Conservation (phyloP, 2,888 invertebrate species). For the Drosophila maculinotata region DNA sequence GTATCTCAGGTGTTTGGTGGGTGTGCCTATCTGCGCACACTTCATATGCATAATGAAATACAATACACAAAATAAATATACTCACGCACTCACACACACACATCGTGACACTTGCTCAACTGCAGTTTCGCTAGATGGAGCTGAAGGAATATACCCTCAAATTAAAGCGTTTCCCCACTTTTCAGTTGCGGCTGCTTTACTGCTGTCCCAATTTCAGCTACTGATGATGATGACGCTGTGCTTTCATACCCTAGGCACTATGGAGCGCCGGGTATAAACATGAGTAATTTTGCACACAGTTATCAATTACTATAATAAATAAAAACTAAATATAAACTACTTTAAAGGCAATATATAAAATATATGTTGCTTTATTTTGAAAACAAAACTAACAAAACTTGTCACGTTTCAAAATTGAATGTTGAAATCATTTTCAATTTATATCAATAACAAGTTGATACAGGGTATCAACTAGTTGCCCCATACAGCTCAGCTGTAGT, state of each 20-base stretch:
- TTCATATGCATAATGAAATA: conserved; percentile 68
- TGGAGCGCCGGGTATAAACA: background rate
- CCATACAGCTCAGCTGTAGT: no score
- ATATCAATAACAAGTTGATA: no score
- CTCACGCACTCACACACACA: conserved; percentile 25
- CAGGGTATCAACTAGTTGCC: background rate
- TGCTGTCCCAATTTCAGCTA: conserved; percentile 16
- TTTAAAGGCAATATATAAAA: no score
- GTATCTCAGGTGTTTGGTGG: conserved; percentile 15
- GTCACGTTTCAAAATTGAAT: no score
- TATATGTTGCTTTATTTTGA: background rate
- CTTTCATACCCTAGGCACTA: background rate
- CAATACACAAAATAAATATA: conserved; percentile 23
- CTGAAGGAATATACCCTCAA: conserved; percentile 19
- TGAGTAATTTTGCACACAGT: background rate
- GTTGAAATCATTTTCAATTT: no score
- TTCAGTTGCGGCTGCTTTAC: conserved; percentile 9
- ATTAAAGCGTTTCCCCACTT: conserved; percentile 47
- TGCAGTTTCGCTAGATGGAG: conserved; percentile 36
- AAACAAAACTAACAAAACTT: background rate
- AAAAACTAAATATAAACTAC: background rate
- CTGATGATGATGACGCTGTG: conserved; percentile 29
- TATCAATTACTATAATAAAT: background rate
- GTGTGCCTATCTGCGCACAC: conserved; percentile 27
- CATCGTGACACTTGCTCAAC: conserved; percentile 4